These are phyloP conservation scores for Carollia perspicillata DNA, from an alignment of 2,113 vertebrate genomes.

Conservation along the genomic window DNA sequence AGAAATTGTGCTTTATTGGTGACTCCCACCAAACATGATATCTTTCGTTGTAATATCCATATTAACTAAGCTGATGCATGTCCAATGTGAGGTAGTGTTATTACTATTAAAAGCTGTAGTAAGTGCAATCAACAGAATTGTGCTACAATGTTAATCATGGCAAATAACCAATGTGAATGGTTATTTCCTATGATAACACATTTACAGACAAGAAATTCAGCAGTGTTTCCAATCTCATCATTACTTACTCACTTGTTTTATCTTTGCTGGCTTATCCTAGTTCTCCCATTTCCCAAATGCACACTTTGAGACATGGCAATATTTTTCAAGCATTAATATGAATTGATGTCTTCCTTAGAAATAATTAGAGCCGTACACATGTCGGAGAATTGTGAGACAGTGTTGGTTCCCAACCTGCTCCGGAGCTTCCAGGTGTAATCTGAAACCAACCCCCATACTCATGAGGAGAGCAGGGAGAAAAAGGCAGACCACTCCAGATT, in stretches of 20 bases:
- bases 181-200: neutral
- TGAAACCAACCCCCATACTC: neutral
- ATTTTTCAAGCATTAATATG: constrained; percentile 40
- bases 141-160: neutral
- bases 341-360: constrained; percentile 52
- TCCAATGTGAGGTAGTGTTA: neutral
- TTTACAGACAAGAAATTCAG: neutral
- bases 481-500: no score
- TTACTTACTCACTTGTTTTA: neutral
- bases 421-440: neutral
- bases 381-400: constrained; percentile 36
- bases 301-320: constrained; percentile 6
- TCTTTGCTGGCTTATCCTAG: neutral
- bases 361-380: constrained; percentile 39
- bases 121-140: neutral
- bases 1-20: neutral
- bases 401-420: neutral
- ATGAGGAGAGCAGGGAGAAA: neutral
- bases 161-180: neutral
- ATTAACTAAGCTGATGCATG: neutral
- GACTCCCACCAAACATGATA: neutral
- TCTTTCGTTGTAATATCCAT: neutral
- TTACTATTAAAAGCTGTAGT: neutral
- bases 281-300: constrained; percentile 6
- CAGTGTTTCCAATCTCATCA: neutral